Evolutionary conservation across 2,113 vertebrate genomes (phyloP).

Genomic region (Myxocyprinus asiaticus): DNA sequence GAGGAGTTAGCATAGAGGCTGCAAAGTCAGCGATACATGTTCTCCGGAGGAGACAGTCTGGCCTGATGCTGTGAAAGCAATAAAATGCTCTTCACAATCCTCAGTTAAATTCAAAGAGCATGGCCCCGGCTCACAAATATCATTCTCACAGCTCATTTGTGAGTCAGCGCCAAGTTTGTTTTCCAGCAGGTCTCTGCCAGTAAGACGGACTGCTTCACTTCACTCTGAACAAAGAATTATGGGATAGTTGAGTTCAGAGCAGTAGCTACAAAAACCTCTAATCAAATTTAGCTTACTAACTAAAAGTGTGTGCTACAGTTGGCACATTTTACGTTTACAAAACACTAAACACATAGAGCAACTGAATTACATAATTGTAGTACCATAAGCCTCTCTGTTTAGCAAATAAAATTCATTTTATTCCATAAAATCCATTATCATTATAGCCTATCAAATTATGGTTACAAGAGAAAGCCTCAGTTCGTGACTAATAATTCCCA

Average conservation of each 20-base stretch:
- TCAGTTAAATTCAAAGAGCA: slow-evolving; percentile 33
- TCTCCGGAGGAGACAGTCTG: slow-evolving; percentile 14
- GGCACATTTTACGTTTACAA: slow-evolving; percentile 12
- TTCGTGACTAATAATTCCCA: slow-evolving; percentile 5
- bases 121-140: slow-evolving; percentile 33
- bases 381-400: background rate
- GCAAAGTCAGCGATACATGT: slow-evolving; percentile 36
- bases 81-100: slow-evolving; percentile 23
- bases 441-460: slow-evolving; percentile 30
- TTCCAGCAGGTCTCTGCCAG: background rate
- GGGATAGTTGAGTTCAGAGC: background rate
- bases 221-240: slow-evolving; percentile 9
- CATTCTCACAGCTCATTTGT: slow-evolving; percentile 25
- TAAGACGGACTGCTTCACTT: background rate
- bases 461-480: background rate
- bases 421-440: slow-evolving; percentile 29
- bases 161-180: slow-evolving; percentile 38
- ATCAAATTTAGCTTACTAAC: background rate
- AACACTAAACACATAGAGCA: background rate
- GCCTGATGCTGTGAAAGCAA: slow-evolving; percentile 25
- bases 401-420: background rate
- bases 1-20: slow-evolving; percentile 15
- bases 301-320: background rate
- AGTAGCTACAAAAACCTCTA: background rate
- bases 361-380: slow-evolving; percentile 1